phyloP scores from a whole-genome alignment of 2,113 vertebrate species.

The Burhinus oedicnemus region DNA sequence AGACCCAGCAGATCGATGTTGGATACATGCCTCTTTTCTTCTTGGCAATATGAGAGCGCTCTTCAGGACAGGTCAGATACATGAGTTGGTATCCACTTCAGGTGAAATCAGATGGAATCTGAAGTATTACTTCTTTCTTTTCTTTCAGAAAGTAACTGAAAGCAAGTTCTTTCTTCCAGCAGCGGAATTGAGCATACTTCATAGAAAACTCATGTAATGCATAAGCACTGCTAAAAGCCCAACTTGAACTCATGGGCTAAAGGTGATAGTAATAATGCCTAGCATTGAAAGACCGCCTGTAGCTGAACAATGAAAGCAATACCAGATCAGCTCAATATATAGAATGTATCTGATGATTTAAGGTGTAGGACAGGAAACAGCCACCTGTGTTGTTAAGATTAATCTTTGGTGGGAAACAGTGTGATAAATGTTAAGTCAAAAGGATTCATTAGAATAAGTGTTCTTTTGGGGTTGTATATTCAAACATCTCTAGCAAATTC shows the following conservation, averaged over 20 bases:
- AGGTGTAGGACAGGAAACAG: not conserved
- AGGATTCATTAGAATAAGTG: not conserved
- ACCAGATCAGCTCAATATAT: not conserved
- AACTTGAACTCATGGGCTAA: not conserved
- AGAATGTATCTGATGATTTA: not conserved
- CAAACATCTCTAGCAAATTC: not conserved
- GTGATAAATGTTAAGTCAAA: not conserved
- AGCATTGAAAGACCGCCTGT: not conserved
- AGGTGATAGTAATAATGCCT: not conserved
- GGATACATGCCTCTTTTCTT: not conserved
- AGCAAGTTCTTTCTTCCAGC: not conserved
- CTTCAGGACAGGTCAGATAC: not conserved
- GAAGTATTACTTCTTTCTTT: not conserved
- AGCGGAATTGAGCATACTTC: not conserved
- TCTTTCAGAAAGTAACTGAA: conserved; percentile 11
- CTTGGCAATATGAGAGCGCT: not conserved
- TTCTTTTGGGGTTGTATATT: not conserved
- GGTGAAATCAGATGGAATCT: conserved; percentile 6
- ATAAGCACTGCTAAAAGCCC: not conserved
- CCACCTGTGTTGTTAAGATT: not conserved
- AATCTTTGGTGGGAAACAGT: not conserved
- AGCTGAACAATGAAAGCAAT: not conserved
- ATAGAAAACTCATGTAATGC: not conserved
- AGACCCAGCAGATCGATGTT: not conserved
- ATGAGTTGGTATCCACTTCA: not conserved